Evolutionary conservation across 2,888 invertebrate species (phyloP).

Genomic region (Drosophila sordidapex): DNA sequence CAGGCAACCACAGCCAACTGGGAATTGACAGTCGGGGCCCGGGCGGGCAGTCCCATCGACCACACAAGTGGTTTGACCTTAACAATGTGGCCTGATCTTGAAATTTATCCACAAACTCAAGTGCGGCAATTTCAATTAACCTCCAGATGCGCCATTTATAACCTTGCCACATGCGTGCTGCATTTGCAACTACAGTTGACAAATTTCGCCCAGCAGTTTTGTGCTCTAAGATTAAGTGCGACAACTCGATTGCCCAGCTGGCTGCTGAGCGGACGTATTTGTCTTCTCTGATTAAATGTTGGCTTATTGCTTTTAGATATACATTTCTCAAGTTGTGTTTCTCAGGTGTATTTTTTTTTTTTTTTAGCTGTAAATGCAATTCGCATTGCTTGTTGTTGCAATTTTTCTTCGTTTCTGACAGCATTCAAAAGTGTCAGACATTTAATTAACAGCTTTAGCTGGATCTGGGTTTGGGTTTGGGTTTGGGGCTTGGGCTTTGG

Average conservation of each 20-base stretch:
- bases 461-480: not conserved
- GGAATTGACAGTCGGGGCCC: slow-evolving; percentile 46
- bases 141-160: slow-evolving; percentile 46
- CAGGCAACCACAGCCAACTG: slow-evolving; percentile 51
- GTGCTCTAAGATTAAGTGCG: slow-evolving; percentile 45
- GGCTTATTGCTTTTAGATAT: slow-evolving; percentile 32
- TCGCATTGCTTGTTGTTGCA: slow-evolving; percentile 11
- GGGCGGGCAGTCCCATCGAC: slow-evolving; percentile 45
- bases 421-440: slow-evolving; percentile 51
- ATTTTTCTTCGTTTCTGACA: slow-evolving; percentile 24
- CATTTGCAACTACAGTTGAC: slow-evolving; percentile 48
- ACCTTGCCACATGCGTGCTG: slow-evolving; percentile 30
- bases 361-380: slow-evolving; percentile 7
- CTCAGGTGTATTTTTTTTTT: too few species aligned
- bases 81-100: slow-evolving; percentile 57
- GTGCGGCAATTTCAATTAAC: slow-evolving; percentile 71
- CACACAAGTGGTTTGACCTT: slow-evolving; percentile 82
- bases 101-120: slow-evolving; percentile 34
- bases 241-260: slow-evolving; percentile 19
- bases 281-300: slow-evolving; percentile 27
- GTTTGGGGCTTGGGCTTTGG: slow-evolving; percentile 4
- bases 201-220: slow-evolving; percentile 49
- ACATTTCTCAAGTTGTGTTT: not conserved
- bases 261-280: slow-evolving; percentile 18
- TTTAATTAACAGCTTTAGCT: slow-evolving; percentile 61